A percentile compares a stretch with the other conserved stretches of the same genome.
phyloP scores from a whole-genome alignment of 2,888 invertebrate genomes.

The Apodemia duryi region DNA sequence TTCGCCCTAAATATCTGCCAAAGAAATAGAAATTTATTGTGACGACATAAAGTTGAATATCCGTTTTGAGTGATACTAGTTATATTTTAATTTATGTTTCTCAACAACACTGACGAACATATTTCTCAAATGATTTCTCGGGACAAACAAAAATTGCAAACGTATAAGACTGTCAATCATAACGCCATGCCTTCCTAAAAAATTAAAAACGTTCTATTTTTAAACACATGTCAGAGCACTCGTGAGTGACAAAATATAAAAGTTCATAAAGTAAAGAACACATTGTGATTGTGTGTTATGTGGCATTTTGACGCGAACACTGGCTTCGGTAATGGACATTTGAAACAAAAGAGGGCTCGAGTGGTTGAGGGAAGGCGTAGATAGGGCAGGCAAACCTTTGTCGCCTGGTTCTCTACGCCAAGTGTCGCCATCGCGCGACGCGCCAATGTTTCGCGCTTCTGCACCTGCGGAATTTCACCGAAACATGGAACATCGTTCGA shows the following conservation, averaged over 20 bases:
- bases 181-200: not conserved
- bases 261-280: constrained; percentile 44
- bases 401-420: constrained; percentile 34
- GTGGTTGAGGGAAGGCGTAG: constrained; percentile 46
- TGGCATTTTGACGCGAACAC: constrained; percentile 47
- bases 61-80: too few relatives aligned
- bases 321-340: constrained; percentile 48
- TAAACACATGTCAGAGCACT: constrained; percentile 3
- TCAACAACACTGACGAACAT: too few relatives aligned
- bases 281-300: constrained; percentile 36
- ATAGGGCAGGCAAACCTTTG: constrained; percentile 60
- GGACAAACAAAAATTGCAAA: not conserved
- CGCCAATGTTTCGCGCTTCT: constrained; percentile 13
- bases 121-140: too few relatives aligned
- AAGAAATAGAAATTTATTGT: too few relatives aligned
- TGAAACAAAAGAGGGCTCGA: constrained; percentile 47
- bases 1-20: too few relatives aligned
- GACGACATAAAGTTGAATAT: too few relatives aligned
- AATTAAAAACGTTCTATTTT: not conserved
- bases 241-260: constrained; percentile 17
- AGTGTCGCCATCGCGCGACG: constrained; percentile 25
- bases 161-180: not conserved
- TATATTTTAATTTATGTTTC: too few relatives aligned
- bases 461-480: constrained; percentile 14
- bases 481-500: constrained; percentile 1